Conservation (phyloP, 53 echinoderm and acorn worm genomes). For the Echinarachnius parma region DNA sequence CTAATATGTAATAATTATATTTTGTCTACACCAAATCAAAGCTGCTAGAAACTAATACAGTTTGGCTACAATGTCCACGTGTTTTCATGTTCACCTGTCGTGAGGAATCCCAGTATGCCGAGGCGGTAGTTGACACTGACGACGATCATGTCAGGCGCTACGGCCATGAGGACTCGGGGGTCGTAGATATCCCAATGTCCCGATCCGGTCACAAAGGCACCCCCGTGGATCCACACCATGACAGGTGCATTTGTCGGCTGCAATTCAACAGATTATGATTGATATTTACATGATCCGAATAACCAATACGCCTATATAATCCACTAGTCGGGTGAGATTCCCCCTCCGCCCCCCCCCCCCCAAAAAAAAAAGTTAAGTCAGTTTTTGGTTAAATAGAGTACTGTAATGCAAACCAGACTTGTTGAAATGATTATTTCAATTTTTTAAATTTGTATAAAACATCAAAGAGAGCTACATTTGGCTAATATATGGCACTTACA, state of each 20-base stretch:
- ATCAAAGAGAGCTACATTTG: no score
- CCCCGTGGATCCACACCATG: slow-evolving; percentile 23
- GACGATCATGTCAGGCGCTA: slow-evolving; percentile 7
- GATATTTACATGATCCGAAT: no score
- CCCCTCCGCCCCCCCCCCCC: background rate
- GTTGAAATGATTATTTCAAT: no score
- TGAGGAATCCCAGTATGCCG: slow-evolving; percentile 14
- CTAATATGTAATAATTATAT: no score
- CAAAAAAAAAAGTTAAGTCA: background rate
- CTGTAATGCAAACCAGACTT: no score
- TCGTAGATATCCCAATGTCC: background rate
- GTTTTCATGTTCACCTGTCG: slow-evolving; percentile 3
- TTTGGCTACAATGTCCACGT: no score
- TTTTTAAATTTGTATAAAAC: no score
- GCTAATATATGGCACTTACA: no score
- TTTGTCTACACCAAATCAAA: no score
- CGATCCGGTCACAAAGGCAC: slow-evolving; percentile 9
- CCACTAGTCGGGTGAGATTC: background rate
- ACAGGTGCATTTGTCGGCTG: slow-evolving; percentile 26
- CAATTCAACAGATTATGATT: background rate
- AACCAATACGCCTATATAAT: background rate
- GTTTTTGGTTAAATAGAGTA: no score
- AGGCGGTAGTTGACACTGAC: slow-evolving; percentile 33
- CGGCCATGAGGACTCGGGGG: background rate
- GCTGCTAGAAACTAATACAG: no score